phyloP scores from a whole-genome alignment of 2,797 vertebrate species.

The Loris lydekkerianus region DNA sequence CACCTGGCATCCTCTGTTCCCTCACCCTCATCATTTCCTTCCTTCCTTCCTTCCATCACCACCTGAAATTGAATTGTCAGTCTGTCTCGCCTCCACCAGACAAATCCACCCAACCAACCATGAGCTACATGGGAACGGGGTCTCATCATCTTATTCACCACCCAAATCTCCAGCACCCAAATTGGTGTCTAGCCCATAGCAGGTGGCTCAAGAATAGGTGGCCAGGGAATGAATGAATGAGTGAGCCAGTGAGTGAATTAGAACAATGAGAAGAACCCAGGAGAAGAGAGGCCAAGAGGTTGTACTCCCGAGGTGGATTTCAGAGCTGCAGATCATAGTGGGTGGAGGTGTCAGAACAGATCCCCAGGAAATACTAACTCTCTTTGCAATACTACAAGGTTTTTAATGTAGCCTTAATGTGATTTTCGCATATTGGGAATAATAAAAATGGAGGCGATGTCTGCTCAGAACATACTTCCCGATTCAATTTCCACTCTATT shows the following conservation, averaged over 20 bases:
- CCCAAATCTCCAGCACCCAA: background rate
- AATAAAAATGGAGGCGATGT: conserved; percentile 65
- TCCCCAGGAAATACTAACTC: conserved; percentile 63
- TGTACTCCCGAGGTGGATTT: accelerated
- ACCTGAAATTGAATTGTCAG: background rate
- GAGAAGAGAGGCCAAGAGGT: background rate
- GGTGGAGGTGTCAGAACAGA: conserved; percentile 18
- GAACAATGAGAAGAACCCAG: background rate
- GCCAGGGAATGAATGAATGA: accelerated
- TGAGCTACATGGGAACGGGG: background rate
- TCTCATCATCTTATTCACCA: background rate
- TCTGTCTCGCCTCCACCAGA: background rate
- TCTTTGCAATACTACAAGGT: background rate
- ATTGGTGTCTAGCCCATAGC: background rate
- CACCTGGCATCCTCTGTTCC: too few species aligned
- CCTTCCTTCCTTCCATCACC: background rate
- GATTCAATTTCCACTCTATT: conserved; percentile 66
- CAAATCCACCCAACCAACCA: accelerated
- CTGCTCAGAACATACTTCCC: conserved; percentile 28
- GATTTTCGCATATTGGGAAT: conserved; percentile 66
- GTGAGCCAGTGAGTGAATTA: background rate
- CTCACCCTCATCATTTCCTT: too few species aligned
- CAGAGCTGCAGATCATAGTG: background rate
- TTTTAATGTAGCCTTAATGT: conserved; percentile 52
- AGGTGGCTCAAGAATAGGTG: background rate